Base-by-base conservation (phyloP, 2,113 vertebrate genomes). In the Python bivittatus region DNA sequence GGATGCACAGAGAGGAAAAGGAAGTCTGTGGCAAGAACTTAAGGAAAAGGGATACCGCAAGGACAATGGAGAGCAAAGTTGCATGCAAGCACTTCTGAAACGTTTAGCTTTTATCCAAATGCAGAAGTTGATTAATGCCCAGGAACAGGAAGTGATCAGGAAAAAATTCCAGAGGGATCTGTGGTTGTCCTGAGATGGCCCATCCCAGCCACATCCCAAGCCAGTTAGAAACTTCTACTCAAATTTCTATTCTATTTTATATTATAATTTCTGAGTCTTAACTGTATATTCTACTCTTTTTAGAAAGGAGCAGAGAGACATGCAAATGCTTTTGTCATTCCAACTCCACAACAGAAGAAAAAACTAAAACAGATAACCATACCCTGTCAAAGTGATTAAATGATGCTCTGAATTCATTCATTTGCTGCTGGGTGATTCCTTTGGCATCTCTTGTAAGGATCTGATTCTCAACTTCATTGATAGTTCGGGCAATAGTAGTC, bases 381-480 rank as follows among this genome's bases (percentile, higher is more conserved):
- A 99, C 99, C 99, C 99, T 98, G 97, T 99, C 99, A 72, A 99
- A 99, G 96, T 99, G 99, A 96, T 98, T 99, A 97, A 99, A 99
- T 90, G 99, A 99, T 79, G 99, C 99, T 97, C 99, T 98, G 97
- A 99, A 99, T 95, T 99, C 99, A 58, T 99, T 99, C 98, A 99
- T 99, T 97, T 99, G 99, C 96, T 99, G 98, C 96, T 99, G 99
- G 94, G 99, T 99, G 97, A 99, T 99, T 94, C 99, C 99, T 97
- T 99, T 99, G 2, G 99, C 99, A 22, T 99, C 99, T 13, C 99
- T 98, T 33, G 98, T 99, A 95, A 99, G 97, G 96, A 99, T 99
- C 97, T 99, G 99, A 92, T 99, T 99, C 97, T 99, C 99, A 91
- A 99, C 98, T 96, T 99, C 99, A 6, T 99, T 99, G 97, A 99